Conservation (phyloP, 2,888 invertebrate genomes). For the Nudaria mundana region DNA sequence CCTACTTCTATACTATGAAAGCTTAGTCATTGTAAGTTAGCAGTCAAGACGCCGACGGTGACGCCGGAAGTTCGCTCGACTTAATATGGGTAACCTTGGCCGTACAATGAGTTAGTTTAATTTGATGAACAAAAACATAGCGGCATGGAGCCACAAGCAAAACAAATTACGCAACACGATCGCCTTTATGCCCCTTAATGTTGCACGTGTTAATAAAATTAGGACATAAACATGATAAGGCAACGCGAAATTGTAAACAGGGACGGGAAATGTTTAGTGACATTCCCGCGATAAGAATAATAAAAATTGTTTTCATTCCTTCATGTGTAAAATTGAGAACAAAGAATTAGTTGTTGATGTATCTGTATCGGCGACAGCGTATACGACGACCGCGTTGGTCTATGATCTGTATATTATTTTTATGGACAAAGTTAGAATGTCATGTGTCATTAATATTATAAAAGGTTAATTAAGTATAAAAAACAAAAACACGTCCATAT, state of each 20-base stretch:
- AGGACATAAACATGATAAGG: constrained; percentile 34
- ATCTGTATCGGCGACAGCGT: too few relatives aligned
- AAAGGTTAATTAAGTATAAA: too few relatives aligned
- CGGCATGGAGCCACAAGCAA: constrained; percentile 35
- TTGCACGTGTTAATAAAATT: constrained; percentile 37
- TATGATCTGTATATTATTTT: background rate
- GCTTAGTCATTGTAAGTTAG: constrained; percentile 19
- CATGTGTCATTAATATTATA: too few relatives aligned
- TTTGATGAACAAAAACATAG: constrained; percentile 40
- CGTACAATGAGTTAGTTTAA: constrained; percentile 55
- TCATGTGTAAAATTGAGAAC: background rate
- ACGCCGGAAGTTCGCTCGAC: constrained; percentile 58
- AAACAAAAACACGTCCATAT: too few relatives aligned
- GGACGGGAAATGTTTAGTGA: constrained; percentile 9
- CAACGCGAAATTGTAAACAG: constrained; percentile 23
- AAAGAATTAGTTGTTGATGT: constrained; percentile 3
- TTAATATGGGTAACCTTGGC: constrained; percentile 73
- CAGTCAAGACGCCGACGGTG: constrained; percentile 18
- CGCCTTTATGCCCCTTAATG: constrained; percentile 20
- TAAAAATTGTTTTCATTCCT: background rate
- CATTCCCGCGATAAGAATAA: constrained; percentile 16
- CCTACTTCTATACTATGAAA: too few relatives aligned
- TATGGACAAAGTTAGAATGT: background rate
- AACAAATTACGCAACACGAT: constrained; percentile 49
- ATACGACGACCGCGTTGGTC: too few relatives aligned